Evolutionary conservation across 2,113 vertebrate genomes (phyloP).

Genomic region (Catharus bicknelli): DNA sequence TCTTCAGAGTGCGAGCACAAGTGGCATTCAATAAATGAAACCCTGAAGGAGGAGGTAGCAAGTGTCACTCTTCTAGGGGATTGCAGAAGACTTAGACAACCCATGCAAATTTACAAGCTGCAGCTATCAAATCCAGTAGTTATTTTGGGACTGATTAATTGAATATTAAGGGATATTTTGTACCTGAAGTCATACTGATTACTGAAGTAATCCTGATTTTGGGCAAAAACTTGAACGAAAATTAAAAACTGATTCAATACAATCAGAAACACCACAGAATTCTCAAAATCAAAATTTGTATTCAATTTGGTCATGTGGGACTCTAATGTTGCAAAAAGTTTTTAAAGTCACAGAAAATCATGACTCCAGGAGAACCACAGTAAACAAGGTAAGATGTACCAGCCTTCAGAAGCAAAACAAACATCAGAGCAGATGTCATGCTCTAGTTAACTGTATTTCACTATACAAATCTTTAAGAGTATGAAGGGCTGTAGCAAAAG

Average conservation of each 20-base stretch:
- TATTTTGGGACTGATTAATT: neutral
- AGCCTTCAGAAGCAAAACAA: neutral
- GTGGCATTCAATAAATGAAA: neutral
- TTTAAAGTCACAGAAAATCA: neutral
- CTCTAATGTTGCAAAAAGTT: neutral
- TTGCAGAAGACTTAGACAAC: neutral
- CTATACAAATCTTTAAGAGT: neutral
- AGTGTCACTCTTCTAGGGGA: neutral
- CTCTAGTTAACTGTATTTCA: neutral
- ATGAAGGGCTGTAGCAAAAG: neutral
- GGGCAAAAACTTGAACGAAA: neutral
- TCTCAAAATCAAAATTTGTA: neutral
- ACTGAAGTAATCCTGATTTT: neutral
- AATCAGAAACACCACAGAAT: neutral
- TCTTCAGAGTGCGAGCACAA: neutral
- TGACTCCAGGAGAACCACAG: neutral
- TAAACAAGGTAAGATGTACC: neutral
- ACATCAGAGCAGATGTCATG: neutral
- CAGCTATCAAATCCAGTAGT: neutral
- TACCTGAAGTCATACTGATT: neutral
- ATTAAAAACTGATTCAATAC: neutral
- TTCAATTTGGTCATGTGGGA: neutral
- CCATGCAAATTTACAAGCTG: neutral
- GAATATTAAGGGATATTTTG: neutral
- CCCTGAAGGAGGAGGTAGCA: neutral